These are phyloP conservation scores for Junco hyemalis DNA, from an alignment of 2,113 vertebrate species.

Conservation along the genomic window DNA sequence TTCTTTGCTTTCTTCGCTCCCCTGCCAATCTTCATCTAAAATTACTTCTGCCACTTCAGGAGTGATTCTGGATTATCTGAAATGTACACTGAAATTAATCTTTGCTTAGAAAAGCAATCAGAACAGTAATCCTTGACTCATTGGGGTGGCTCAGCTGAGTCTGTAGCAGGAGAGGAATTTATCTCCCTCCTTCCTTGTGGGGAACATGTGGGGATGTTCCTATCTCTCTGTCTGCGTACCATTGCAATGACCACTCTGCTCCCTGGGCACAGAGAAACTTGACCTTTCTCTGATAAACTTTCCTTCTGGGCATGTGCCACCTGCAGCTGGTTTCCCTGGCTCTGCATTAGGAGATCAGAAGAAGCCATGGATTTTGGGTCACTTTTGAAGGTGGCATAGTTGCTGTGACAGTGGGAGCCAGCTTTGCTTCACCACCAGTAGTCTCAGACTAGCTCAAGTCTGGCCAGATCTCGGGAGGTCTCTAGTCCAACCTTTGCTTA, in stretches of 20 bases:
- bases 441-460: not conserved
- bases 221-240: not conserved
- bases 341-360: not conserved
- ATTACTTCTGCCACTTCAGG: slow-evolving; percentile 23
- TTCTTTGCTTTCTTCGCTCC: not conserved
- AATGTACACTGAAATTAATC: slow-evolving; percentile 59
- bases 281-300: not conserved
- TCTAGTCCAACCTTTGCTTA: not conserved
- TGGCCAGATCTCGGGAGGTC: not conserved
- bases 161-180: not conserved
- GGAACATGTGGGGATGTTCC: not conserved
- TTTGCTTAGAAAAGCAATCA: slow-evolving; percentile 34
- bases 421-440: not conserved
- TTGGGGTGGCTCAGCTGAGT: not conserved
- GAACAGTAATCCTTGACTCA: slow-evolving; percentile 62
- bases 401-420: not conserved
- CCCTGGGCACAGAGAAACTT: not conserved
- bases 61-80: slow-evolving; percentile 42
- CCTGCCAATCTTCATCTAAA: not conserved
- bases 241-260: not conserved
- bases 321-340: not conserved
- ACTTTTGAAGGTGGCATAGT: not conserved
- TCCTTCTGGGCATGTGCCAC: not conserved
- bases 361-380: not conserved
- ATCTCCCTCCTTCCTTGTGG: slow-evolving; percentile 28